Evolutionary conservation across 1,140 invertebrate species (phyloP).

Genomic region (Mamestra configurata): DNA sequence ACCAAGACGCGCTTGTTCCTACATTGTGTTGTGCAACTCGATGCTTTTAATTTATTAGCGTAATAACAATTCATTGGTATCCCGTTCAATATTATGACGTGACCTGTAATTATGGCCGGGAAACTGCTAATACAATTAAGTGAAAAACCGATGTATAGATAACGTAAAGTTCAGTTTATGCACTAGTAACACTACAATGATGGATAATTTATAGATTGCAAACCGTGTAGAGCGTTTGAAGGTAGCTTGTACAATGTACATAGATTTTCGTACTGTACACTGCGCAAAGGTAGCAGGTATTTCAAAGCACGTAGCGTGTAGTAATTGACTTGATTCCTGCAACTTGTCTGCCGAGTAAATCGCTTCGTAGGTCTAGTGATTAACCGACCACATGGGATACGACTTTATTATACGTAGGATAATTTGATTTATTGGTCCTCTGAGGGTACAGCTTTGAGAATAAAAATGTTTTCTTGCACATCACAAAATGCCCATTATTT

Average conservation of each 20-base stretch:
- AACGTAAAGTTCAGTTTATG: neutral
- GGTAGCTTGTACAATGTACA: neutral
- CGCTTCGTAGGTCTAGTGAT: neutral
- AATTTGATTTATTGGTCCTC: neutral
- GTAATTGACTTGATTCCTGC: conserved; percentile 17
- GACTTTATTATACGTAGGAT: neutral
- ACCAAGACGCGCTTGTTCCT: conserved; percentile 48
- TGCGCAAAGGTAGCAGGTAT: neutral
- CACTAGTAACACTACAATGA: no score
- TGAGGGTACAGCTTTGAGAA: no score
- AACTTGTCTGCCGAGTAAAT: neutral
- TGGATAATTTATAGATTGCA: no score
- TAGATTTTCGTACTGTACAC: neutral
- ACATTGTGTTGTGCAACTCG: conserved; percentile 19
- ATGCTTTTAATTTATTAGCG: conserved; percentile 9
- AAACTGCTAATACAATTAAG: neutral
- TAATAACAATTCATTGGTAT: conserved; percentile 30
- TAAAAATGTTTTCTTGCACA: neutral
- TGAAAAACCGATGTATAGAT: neutral
- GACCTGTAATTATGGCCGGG: conserved; percentile 4
- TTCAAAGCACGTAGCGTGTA: neutral
- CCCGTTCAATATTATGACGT: conserved; percentile 26
- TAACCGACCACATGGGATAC: neutral
- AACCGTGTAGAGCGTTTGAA: neutral
- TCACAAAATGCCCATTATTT: conserved; percentile 25